Percentiles rank a stretch among this genome's conserved stretches.
These are phyloP conservation scores for Lophius piscatorius DNA, from an alignment of 2,113 vertebrate genomes.

Conservation along the genomic window DNA sequence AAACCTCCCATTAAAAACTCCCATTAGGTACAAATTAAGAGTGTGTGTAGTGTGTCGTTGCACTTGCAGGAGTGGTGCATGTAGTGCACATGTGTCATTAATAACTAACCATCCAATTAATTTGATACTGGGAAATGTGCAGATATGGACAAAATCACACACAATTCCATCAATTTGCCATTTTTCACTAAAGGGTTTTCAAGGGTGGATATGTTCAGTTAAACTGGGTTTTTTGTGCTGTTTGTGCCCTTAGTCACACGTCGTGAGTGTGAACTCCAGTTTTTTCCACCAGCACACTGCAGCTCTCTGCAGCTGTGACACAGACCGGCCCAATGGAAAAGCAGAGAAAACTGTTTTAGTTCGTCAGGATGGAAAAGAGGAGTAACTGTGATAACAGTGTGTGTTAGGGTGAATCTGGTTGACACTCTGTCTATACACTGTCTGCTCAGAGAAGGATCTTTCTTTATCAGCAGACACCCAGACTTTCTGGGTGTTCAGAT, in stretches of 20 bases:
- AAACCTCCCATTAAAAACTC: conserved; percentile 71
- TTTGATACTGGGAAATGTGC: conserved; percentile 38
- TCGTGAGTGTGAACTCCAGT: conserved; percentile 35
- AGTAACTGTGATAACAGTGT: conserved; percentile 63
- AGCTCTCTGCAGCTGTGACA: conserved; percentile 40
- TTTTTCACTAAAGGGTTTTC: conserved; percentile 15
- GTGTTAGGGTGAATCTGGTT: conserved; percentile 23
- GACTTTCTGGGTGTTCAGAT: conserved; percentile 61
- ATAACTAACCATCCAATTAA: conserved; percentile 53
- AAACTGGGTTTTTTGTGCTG: conserved; percentile 25
- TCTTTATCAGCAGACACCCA: conserved; percentile 60
- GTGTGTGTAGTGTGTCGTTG: conserved; percentile 18
- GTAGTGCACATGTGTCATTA: conserved; percentile 37
- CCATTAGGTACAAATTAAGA: conserved; percentile 67
- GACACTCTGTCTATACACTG: conserved; percentile 34
- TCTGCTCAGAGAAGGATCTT: conserved; percentile 40
- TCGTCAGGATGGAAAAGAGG: conserved; percentile 72
- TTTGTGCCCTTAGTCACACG: conserved; percentile 31
- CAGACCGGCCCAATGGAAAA: conserved; percentile 55
- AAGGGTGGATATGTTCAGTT: conserved; percentile 14
- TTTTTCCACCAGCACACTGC: conserved; percentile 53
- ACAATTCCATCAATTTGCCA: conserved; percentile 2
- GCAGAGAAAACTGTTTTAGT: conserved; percentile 46
- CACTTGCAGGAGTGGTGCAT: conserved; percentile 39
- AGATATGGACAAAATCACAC: conserved; percentile 7